Base-by-base conservation (phyloP, 2,888 invertebrate genomes). In the Meiosimyza decipiens region DNA sequence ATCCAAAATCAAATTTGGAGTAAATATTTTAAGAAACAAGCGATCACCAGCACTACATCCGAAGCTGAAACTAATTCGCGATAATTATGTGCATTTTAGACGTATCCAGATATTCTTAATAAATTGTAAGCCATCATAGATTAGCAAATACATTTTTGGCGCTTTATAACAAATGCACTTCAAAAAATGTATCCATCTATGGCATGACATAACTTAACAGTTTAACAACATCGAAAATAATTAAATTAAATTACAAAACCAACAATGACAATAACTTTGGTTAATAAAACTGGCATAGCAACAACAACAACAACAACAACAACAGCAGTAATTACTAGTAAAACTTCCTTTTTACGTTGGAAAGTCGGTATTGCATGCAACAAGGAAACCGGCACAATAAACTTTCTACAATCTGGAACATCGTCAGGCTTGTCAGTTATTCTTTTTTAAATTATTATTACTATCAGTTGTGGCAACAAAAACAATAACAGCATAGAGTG, bases 301-400 rank as follows among this genome's bases (percentile, higher is more conserved):
- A 55, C 1, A 18, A 55, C 55, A 55, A 55, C 55, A 16, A 55
- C 55, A 16, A 12, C 55, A 55, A 55, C 55, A 16, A 18, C 55
- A 16, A 12, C 55, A 5, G 6, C 16, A 55, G n/a, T 22, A 55
- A 55, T 11, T 12, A 55, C 18, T 3, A 18, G 12, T n/a, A 40
- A 40, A 55, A 12, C 55, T 55, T 55, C 55, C 55, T 55, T 40
- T 40, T 9, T 6, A 6, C 40, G 40, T 40, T 40, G 9, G 1
- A 40, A 40, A 40, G 40, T 40, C 40, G 40, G 6, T 55, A 55
- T 55, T 55, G 55, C 55, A 55, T 55, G 55, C 55, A 55, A 55
- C 55, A 55, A 55, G 55, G 22, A 55, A 16, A 18, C 22, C 22
- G 55, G n/a, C 12, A 55, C 40, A 40, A 40, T 40, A 40, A 40